Evolutionary conservation across 2,797 vertebrate species (phyloP), one percentile per base, ranked within the genome.

Genomic region (Hoplostethus atlanticus): DNA sequence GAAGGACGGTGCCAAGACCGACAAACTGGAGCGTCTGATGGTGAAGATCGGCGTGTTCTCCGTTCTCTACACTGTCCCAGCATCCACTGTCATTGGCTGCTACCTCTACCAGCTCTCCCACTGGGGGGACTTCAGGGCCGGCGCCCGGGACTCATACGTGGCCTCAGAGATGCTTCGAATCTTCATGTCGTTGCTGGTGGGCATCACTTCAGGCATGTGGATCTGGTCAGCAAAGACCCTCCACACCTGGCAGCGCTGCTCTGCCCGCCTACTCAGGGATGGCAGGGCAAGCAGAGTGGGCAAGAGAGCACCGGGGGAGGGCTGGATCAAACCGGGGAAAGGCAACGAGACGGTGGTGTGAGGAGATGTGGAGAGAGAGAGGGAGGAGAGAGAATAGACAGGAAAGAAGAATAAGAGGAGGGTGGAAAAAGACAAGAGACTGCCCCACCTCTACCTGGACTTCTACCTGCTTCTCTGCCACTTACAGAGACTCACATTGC

Each of bases 171-270:
- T 99, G 98, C 95, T 99, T 11, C 96, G 97, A 78, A 98, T 99
- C 83, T 98, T 99, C 87, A 99, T 99, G 98, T 98, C 97, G n/a
- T 93, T 98, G 82, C 93, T 99, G 2, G 98, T 99, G 76, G 98
- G 98, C 80, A 98, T 99, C 90, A 99, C 98, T 0, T 99, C 98
- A 0, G 97, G 98, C 77, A 99, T 99, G 98, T 99, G 98, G 98
- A 98, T 99, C 89, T 99, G 98, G 98, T 99, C 98, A 0, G 98
- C 97, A 60, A 99, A 99, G 87, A 99, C 98, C 3, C 94, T 99
- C 53, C 97, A 99, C 92, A 99, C 98, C 0, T 99, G 98, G 98
- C 97, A 98, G 88, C 97, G 97, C 82, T 99, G 98, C 91, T 96
- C 97, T 0, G 93, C 95, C 71, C 95, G 96, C 80, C 90, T 99